Evolutionary conservation across 2,113 vertebrate genomes (phyloP).

Genomic region (Lathamus discolor): DNA sequence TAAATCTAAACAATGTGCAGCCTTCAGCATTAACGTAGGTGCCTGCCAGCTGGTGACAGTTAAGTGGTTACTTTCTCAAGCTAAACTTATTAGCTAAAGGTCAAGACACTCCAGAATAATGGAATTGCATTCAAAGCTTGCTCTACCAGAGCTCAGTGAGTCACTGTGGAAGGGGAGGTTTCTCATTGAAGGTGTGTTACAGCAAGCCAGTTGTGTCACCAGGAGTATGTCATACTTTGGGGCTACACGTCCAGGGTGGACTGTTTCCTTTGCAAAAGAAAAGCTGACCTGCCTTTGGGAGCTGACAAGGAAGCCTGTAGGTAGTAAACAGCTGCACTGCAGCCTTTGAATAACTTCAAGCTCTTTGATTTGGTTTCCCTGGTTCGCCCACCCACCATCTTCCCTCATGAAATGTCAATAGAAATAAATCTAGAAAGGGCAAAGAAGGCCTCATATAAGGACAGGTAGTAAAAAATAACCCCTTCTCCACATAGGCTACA

Average conservation of each 20-base stretch:
- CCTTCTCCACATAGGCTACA: background rate
- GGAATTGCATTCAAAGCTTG: background rate
- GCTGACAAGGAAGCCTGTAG: background rate
- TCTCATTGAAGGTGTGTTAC: background rate
- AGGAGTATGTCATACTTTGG: background rate
- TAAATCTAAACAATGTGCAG: conserved; percentile 46
- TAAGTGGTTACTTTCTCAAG: conserved; percentile 25
- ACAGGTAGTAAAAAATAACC: conserved; percentile 1
- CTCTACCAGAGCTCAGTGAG: background rate
- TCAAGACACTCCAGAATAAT: background rate
- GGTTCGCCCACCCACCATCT: background rate
- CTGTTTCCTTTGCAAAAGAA: background rate
- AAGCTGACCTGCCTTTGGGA: background rate
- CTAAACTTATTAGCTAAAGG: conserved; percentile 31
- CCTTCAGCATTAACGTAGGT: conserved; percentile 22
- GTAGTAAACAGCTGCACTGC: background rate
- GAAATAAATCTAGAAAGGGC: background rate
- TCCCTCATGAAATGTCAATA: background rate
- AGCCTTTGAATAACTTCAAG: background rate
- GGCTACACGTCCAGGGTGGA: background rate
- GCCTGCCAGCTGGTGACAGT: conserved; percentile 57
- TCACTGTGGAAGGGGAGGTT: background rate
- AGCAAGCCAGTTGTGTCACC: background rate
- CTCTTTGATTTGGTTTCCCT: background rate
- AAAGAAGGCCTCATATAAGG: background rate